Evolutionary conservation across 2,888 invertebrate species (phyloP), one percentile per base, ranked within the genome.

Genomic region (Yponomeuta cagnagella): DNA sequence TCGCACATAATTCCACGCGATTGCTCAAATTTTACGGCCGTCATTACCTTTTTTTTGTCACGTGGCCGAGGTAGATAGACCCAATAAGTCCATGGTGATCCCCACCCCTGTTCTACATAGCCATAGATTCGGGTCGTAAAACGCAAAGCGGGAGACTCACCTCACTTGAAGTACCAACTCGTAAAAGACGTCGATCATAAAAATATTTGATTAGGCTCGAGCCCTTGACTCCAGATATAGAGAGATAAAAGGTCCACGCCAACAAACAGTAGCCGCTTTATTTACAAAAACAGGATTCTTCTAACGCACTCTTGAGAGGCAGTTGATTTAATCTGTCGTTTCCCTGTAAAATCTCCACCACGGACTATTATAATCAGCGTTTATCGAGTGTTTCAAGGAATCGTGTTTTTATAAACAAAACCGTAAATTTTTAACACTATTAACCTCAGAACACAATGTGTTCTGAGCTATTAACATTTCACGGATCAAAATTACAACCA

Each of bases 131-230:
- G 23, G 23, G 68, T 23, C 70, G 63, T 70, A 70, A 70, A 70
- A 63, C 63, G 12, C n/a, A 63, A 70, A 70, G n/a, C 43, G 63
- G 37, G 63, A 63, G 63, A 63, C 70, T 63, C 63, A 70, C 70
- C 70, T 70, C 70, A 15, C 70, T 31, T 43, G 33, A 70, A 70
- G 63, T 63, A 63, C n/a, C 63, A 4, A 58, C 80, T 85, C 88
- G 85, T 90, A 90, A 90, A 90, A 88, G 83, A 83, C 86, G 89
- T 88, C 85, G 89, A 90, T 90, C 91, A 90, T 92, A 91, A 92
- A 91, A 91, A 90, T 91, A 90, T 90, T 91, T 91, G 91, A 91
- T 92, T 90, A 92, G 87, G 81, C 83, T 76, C 82, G 77, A 81
- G 79, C 82, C 80, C 82, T 79, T 83, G 81, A 58, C 52, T 15